Evolutionary conservation across 2,113 vertebrate genomes (phyloP), one percentile per base, ranked within the genome.

Genomic region (Cyanoderma ruficeps): DNA sequence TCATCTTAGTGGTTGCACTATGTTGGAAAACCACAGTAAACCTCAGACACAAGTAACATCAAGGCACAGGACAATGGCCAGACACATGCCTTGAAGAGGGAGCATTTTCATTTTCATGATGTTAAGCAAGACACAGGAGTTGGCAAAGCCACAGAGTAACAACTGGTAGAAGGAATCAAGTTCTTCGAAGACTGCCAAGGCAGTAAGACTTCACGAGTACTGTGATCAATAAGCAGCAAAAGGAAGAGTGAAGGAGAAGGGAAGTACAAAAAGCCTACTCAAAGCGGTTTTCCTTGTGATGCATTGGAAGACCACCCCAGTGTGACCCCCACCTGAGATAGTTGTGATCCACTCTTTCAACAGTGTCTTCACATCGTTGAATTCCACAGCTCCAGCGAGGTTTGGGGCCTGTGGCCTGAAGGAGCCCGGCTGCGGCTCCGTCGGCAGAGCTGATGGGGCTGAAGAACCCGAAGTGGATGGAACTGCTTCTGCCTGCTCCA

Each of bases 291-390:
- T 80, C 39, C 19, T 67, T 57, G 64, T 39, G 56, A 53, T n/a
- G 55, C 27, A 37, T 1, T 7, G 22, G 25, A 56, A 41, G 27
- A 44, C 10, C 17, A 35, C 16, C 19, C 30, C 21, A 33, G 24
- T 7, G 6, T 18, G 74, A 27, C 37, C 30, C 6, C 0, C 89
- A 98, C 98, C 98, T 97, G 98, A 98, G 93, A 99, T 99, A 33
- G 99, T 99, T 55, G 99, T 99, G 97, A 99, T 99, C 99, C 99
- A 99, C 70, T 99, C 99, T 87, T 97, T 98, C 50, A 99, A 93
- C 84, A 99, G 96, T 0, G 98, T 98, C 97, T 99, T 99, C 60
- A 99, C 98, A 53, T 99, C 99, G 3, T 79, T 98, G 89, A 99
- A 98, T n/a, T 99, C 99, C 33, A 98, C 98, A 55, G 99, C 99